Conservation (phyloP, 2,797 vertebrate species). For the Gephyroberyx darwinii region DNA sequence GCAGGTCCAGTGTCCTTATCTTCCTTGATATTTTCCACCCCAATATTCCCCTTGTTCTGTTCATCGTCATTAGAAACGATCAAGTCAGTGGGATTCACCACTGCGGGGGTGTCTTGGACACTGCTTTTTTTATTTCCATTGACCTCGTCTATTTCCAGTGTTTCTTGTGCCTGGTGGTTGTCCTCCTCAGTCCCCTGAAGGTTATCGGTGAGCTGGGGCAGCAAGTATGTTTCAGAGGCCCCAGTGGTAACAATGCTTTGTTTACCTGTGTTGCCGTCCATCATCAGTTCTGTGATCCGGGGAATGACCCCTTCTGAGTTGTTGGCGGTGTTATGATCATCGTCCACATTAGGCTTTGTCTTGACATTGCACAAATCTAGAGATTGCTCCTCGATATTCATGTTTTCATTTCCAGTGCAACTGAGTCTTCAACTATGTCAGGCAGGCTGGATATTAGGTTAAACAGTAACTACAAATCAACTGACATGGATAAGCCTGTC, state of each 20-base stretch:
- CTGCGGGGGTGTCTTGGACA: constrained; percentile 40
- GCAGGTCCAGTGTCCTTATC: constrained; percentile 46
- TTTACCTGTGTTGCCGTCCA: constrained; percentile 70
- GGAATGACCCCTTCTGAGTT: constrained; percentile 75
- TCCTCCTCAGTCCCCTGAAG: constrained; percentile 68
- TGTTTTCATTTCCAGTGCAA: constrained; percentile 82
- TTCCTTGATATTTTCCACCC: constrained; percentile 59
- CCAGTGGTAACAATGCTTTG: constrained; percentile 65
- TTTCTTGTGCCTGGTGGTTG: constrained; percentile 67
- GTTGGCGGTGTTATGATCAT: constrained; percentile 69
- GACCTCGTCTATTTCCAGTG: constrained; percentile 75
- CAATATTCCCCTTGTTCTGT: constrained; percentile 53
- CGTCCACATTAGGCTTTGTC: constrained; percentile 71
- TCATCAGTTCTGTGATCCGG: constrained; percentile 74
- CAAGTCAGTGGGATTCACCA: constrained; percentile 60
- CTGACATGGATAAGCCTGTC: constrained; percentile 42
- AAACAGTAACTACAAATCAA: constrained; percentile 56
- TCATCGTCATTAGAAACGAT: constrained; percentile 64
- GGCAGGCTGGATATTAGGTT: constrained; percentile 55
- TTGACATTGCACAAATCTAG: constrained; percentile 83
- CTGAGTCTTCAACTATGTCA: constrained; percentile 53
- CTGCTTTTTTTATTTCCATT: constrained; percentile 75
- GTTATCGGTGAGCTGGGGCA: constrained; percentile 76
- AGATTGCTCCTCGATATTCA: constrained; percentile 83
- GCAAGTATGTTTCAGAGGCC: constrained; percentile 65